A percentile compares a stretch with the other conserved stretches of the same genome.
Evolutionary conservation across 1,140 invertebrate species (phyloP).

Genomic region (Caenorhabditis tropicalis): DNA sequence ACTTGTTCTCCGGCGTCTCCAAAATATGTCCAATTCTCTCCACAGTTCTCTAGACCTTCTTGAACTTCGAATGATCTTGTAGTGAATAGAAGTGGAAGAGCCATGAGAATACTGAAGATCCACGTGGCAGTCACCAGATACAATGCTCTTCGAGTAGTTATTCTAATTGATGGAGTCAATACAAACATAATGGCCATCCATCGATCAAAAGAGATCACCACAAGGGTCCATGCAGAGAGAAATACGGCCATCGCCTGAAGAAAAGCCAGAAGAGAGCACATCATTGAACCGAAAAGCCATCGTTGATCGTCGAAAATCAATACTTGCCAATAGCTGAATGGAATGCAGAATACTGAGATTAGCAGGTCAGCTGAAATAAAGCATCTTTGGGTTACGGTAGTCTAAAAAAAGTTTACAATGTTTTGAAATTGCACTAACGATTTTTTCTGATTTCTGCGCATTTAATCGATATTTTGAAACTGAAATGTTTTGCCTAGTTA

Average conservation of each 20-base stretch:
- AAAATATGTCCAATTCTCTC: slow-evolving; percentile 67
- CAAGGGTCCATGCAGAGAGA: slow-evolving; percentile 70
- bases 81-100: slow-evolving; percentile 68
- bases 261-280: slow-evolving; percentile 69
- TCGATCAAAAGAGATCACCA: slow-evolving; percentile 68
- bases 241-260: slow-evolving; percentile 71
- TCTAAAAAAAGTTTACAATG: too few relatives aligned
- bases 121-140: slow-evolving; percentile 66
- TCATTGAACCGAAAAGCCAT: slow-evolving; percentile 68
- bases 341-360: slow-evolving; percentile 68
- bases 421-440: too few relatives aligned
- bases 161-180: slow-evolving; percentile 63
- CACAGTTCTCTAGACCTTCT: slow-evolving; percentile 59
- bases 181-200: slow-evolving; percentile 69
- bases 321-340: slow-evolving; percentile 71
- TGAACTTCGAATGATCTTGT: slow-evolving; percentile 51
- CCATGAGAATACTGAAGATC: slow-evolving; percentile 68
- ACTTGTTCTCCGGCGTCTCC: slow-evolving; percentile 54
- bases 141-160: slow-evolving; percentile 62
- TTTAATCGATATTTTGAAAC: too few relatives aligned
- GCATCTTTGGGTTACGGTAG: not conserved
- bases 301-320: slow-evolving; percentile 71
- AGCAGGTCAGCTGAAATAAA: slow-evolving; percentile 60
- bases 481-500: too few relatives aligned
- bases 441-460: too few relatives aligned